A percentile compares a stretch with the other conserved stretches of the same genome.
These are phyloP conservation scores for Phanerotoma sp. DNA, from an alignment of 2,888 invertebrate species.

Conservation along the genomic window DNA sequence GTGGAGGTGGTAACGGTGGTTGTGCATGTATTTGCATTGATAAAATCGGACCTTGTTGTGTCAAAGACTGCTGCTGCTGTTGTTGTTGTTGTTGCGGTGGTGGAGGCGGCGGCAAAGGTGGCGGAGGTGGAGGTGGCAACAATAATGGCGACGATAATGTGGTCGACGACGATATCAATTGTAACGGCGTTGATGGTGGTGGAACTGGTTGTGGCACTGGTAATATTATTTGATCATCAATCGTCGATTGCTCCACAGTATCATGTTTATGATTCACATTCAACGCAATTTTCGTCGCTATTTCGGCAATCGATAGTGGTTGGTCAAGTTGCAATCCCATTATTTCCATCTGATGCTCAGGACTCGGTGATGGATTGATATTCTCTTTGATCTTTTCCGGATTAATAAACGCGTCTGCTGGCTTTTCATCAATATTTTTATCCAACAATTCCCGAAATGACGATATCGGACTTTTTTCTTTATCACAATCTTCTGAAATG, in stretches of 20 bases:
- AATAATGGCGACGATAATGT: neutral
- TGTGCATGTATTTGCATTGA: neutral
- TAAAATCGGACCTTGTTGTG: neutral
- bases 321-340: no score
- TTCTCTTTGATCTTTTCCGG: slow-evolving; percentile 32
- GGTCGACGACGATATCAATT: no score
- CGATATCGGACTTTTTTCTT: slow-evolving; percentile 47
- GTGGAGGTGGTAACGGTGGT: neutral
- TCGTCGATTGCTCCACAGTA: no score
- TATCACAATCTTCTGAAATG: slow-evolving; percentile 37
- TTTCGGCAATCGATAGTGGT: no score
- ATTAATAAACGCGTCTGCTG: slow-evolving; percentile 14
- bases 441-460: slow-evolving; percentile 51
- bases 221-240: neutral
- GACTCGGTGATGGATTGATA: slow-evolving; percentile 31
- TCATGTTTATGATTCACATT: no score
- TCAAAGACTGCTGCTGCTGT: no score
- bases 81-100: slow-evolving; percentile 22
- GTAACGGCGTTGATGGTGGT: neutral
- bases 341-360: slow-evolving; percentile 1
- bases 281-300: no score
- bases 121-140: neutral
- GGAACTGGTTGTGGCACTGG: neutral
- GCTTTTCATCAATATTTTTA: slow-evolving; percentile 45
- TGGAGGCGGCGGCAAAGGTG: slow-evolving; percentile 1